Conservation (phyloP, 2,113 vertebrate genomes). For the Apteryx owenii region DNA sequence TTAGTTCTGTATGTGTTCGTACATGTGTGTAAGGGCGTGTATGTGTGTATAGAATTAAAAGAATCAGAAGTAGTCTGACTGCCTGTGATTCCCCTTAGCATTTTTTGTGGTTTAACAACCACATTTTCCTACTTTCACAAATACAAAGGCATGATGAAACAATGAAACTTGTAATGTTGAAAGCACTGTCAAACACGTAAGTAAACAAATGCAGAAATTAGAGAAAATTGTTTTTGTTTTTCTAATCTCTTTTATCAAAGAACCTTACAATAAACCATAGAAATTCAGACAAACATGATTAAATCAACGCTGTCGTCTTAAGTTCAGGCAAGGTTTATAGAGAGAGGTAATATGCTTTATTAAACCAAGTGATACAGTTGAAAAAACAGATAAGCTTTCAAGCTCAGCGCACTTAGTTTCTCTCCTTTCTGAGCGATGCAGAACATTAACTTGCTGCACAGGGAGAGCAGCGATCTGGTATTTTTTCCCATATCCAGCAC, state of each 20-base stretch:
- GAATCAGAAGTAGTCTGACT: neutral
- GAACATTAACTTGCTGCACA: neutral
- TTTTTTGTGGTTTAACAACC: slow-evolving; percentile 22
- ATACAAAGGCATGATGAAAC: neutral
- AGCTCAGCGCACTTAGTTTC: neutral
- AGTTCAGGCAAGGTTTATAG: neutral
- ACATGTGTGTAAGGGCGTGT: neutral
- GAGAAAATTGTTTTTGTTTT: neutral
- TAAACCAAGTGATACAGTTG: neutral
- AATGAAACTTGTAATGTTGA: neutral
- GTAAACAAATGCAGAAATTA: neutral
- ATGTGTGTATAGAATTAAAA: neutral
- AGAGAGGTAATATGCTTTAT: neutral
- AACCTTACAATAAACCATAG: fast-evolving
- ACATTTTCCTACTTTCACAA: slow-evolving; percentile 11
- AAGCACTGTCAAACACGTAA: neutral
- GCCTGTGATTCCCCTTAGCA: neutral
- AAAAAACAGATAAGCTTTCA: neutral
- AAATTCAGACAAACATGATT: neutral
- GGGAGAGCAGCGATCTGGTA: neutral
- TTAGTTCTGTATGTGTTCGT: neutral
- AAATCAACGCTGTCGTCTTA: neutral
- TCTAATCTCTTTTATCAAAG: neutral
- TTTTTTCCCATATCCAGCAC: neutral
- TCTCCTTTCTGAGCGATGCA: neutral